Evolutionary conservation across 2,113 vertebrate species (phyloP), one percentile per base, ranked within the genome.

Genomic region (Serilophus lunatus): DNA sequence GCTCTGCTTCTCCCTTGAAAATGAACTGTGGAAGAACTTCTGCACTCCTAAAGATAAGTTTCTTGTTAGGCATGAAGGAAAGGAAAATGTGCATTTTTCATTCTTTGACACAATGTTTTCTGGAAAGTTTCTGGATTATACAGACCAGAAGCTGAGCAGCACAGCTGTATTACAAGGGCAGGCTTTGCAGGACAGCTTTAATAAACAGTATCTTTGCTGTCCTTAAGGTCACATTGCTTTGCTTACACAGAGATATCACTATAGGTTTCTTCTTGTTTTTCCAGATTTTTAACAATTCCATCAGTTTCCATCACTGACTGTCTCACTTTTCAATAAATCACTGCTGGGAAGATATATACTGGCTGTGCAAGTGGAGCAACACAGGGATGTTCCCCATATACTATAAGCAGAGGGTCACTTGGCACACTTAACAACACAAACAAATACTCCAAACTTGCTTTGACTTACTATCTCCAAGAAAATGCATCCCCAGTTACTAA

Each of bases 271-370:
- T 51, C 70, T 61, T 65, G 66, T 93, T 88, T 86, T 75, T 54
- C 10, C 47, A 70, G 42, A 44, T 59, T 83, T 81, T 86, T 83
- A 59, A 66, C 64, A 80, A 50, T 11, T 75, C 36, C 38, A 66
- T 33, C 71, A n/a, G 14, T 77, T 92, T 86, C 82, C 61, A 57
- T 61, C 26, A 31, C n/a, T 88, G 71, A 3, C 24, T 50, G 45
- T 38, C 45, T 76, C 59, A 56, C 45, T 23, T 92, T 95, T n/a
- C 54, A 88, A 56, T 82, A 92, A 90, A 90, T 90, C 64, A 70
- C 71, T 66, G 16, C 33, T 86, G 42, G 42, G 50, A 86, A 77
- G 66, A 51, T 17, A 11, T 4, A 26, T 31, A 51, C 23, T 63
- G 51, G 56, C 65, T 87, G 56, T 47, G 35, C 35, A 75, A 35